Evolutionary conservation across 2,888 invertebrate genomes (phyloP).

Genomic region (Drosophila neoperkinsi): DNA sequence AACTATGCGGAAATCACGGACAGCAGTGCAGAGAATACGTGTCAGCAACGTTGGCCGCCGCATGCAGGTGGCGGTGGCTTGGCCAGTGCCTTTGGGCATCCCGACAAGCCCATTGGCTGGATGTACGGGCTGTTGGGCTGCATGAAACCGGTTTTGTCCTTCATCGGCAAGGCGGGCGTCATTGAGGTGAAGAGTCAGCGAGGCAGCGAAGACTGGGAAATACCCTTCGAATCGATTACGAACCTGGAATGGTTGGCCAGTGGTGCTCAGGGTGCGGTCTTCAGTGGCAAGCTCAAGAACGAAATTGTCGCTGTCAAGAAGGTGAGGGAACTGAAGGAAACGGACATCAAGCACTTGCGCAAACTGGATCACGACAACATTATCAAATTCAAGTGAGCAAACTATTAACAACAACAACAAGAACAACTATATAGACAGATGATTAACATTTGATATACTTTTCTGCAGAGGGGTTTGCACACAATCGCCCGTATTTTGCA

Average conservation of each 20-base stretch:
- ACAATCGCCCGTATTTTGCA: constrained; percentile 95
- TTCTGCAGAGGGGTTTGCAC: constrained; percentile 94
- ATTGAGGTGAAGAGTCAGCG: constrained; percentile 88
- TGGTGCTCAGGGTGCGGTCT: constrained; percentile 98
- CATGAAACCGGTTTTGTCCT: constrained; percentile 93
- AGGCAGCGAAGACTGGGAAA: constrained; percentile 94
- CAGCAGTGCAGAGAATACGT: constrained; percentile 85
- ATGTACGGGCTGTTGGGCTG: constrained; percentile 94
- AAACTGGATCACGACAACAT: constrained; percentile 98
- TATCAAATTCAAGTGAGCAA: constrained; percentile 88
- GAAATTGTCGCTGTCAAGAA: constrained; percentile 98
- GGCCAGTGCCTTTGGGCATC: constrained; percentile 83
- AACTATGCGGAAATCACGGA: constrained; percentile 82
- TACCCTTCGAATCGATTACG: constrained; percentile 95
- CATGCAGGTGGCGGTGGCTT: constrained; percentile 69
- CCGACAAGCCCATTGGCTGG: constrained; percentile 88
- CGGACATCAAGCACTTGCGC: constrained; percentile 95
- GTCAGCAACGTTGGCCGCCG: constrained; percentile 86
- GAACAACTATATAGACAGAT: neutral
- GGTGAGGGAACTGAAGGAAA: constrained; percentile 95
- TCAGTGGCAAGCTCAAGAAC: constrained; percentile 92
- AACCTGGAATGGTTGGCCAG: constrained; percentile 96
- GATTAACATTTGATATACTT: neutral
- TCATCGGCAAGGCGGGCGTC: constrained; percentile 91
- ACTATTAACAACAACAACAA: too few species aligned